These are phyloP conservation scores for Zhuqinia jingwanae DNA, from an alignment of 2,888 invertebrate species.

Conservation along the genomic window DNA sequence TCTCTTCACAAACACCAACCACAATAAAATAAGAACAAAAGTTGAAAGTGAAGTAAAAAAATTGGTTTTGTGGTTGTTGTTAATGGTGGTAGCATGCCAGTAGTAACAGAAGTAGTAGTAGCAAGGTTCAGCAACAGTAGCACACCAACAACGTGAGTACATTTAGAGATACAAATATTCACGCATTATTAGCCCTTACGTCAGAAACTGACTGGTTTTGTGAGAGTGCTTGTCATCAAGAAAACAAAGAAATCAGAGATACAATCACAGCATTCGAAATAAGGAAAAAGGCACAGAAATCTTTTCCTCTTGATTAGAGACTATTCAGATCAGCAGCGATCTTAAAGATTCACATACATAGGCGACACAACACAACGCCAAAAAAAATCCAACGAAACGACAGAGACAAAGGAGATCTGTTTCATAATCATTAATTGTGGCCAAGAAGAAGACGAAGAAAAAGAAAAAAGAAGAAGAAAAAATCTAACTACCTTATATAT, in stretches of 20 bases:
- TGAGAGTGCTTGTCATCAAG: slow-evolving; percentile 55
- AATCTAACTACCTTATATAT: neutral
- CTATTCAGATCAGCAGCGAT: slow-evolving; percentile 52
- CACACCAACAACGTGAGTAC: slow-evolving; percentile 7
- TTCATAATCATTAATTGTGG: slow-evolving; percentile 66
- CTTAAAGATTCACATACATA: no score
- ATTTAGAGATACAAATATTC: neutral
- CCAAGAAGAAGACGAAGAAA: slow-evolving; percentile 42
- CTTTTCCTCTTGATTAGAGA: slow-evolving; percentile 64
- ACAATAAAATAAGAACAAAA: no score
- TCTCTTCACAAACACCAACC: no score
- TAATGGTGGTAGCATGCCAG: no score
- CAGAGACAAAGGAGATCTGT: slow-evolving; percentile 64
- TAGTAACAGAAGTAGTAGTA: no score
- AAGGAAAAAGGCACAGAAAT: neutral
- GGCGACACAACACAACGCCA: no score
- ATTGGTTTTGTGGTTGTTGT: neutral
- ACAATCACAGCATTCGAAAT: neutral
- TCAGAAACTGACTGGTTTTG: no score
- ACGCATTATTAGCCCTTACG: no score
- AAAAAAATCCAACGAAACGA: neutral
- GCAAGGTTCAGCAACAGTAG: neutral
- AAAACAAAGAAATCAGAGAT: slow-evolving; percentile 29
- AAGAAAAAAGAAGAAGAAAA: slow-evolving; percentile 41
- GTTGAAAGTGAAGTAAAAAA: neutral